A percentile compares a stretch with the other conserved stretches of the same genome.
phyloP scores from a whole-genome alignment of 2,888 invertebrate genomes.

The Eupithecia subumbrata region DNA sequence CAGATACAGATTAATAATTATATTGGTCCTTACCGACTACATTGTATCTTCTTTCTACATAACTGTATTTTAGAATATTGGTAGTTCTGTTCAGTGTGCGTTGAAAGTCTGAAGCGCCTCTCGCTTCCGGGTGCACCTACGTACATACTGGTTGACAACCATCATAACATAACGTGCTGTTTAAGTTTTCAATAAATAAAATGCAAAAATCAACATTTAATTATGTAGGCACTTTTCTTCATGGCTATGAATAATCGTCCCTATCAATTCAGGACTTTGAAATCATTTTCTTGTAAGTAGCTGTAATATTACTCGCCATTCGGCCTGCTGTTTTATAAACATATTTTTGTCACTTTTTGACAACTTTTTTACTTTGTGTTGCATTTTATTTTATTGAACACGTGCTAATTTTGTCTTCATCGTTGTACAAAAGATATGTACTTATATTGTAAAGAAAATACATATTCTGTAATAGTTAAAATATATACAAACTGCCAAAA shows the following conservation, averaged over 20 bases:
- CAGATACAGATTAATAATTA: neutral
- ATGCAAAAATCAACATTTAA: constrained; percentile 22
- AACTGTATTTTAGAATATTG: neutral
- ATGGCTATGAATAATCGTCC: constrained; percentile 9
- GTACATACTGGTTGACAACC: constrained; percentile 21
- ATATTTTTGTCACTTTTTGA: constrained; percentile 67
- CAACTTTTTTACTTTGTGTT: constrained; percentile 66
- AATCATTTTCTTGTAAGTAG: constrained; percentile 39
- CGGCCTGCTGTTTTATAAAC: constrained; percentile 55
- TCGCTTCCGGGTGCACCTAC: constrained; percentile 13
- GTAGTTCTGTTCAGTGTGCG: neutral
- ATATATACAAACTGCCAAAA: constrained; percentile 80
- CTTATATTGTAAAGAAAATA: constrained; percentile 72
- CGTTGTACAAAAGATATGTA: constrained; percentile 71
- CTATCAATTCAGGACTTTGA: constrained; percentile 13
- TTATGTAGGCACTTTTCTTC: neutral
- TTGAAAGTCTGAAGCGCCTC: constrained; percentile 14
- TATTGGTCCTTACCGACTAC: neutral
- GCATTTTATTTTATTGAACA: constrained; percentile 81
- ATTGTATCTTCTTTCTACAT: neutral
- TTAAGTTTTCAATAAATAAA: constrained; percentile 33
- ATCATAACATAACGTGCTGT: neutral
- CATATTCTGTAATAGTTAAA: constrained; percentile 72
- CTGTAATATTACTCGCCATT: constrained; percentile 52
- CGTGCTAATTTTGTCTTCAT: constrained; percentile 67